A percentile compares a stretch with the other conserved stretches of the same genome.
Conservation (phyloP, 30 jellyfish, hydroid and myxozoan species). For the Hydra vulgaris region DNA sequence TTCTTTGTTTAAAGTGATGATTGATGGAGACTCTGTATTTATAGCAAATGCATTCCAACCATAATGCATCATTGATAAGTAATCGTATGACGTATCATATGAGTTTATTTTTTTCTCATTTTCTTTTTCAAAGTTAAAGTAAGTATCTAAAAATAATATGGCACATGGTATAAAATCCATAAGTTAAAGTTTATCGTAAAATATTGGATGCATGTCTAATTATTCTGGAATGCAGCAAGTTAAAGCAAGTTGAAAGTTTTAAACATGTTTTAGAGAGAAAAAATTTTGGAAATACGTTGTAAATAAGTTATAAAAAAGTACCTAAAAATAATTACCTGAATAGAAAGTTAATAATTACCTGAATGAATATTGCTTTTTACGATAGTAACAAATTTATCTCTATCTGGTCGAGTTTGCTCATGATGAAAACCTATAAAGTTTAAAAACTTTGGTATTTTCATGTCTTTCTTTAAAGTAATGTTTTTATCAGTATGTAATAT, state of each 20-base stretch:
- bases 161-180: too few relatives aligned
- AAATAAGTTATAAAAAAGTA: background rate
- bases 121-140: slow-evolving; percentile 7
- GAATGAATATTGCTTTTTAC: background rate
- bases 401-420: slow-evolving; percentile 27
- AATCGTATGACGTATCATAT: slow-evolving; percentile 5
- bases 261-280: background rate
- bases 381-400: slow-evolving; percentile 16
- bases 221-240: too few relatives aligned
- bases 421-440: slow-evolving; percentile 23
- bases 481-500: too few relatives aligned
- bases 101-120: background rate
- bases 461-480: too few relatives aligned
- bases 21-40: background rate
- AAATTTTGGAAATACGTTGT: background rate
- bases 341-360: background rate
- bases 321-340: background rate
- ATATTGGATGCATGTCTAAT: too few relatives aligned
- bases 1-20: background rate
- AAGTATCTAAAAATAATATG: too few relatives aligned
- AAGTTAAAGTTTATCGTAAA: too few relatives aligned
- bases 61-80: slow-evolving; percentile 16
- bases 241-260: too few relatives aligned
- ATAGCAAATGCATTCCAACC: background rate
- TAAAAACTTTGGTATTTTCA: too few relatives aligned